Evolutionary conservation across 2,113 vertebrate species (phyloP).

Genomic region (Cricetomys ansorgei): DNA sequence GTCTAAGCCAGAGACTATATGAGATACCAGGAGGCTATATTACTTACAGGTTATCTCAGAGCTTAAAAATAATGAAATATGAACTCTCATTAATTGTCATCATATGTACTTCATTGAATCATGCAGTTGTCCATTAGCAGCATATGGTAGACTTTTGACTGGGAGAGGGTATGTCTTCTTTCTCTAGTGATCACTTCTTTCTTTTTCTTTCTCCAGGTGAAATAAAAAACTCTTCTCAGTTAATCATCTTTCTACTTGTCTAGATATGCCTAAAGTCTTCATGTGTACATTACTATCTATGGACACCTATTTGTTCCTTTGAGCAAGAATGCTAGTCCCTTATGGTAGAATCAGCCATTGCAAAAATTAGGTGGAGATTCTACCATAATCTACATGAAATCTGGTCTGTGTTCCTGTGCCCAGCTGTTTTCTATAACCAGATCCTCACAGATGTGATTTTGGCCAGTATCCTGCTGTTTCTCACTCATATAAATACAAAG

Average conservation of each 20-base stretch:
- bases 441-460: background rate
- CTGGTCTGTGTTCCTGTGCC: background rate
- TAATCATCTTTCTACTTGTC: background rate
- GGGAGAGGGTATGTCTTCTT: background rate
- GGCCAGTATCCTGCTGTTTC: background rate
- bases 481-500: background rate
- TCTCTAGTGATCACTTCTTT: background rate
- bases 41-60: background rate
- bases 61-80: background rate
- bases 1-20: background rate
- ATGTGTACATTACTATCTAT: background rate
- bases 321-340: background rate
- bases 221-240: background rate
- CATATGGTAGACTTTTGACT: background rate
- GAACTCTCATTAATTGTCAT: background rate
- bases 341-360: background rate
- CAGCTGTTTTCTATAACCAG: background rate
- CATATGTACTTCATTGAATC: background rate
- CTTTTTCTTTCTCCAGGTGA: background rate
- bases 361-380: background rate
- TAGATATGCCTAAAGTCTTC: background rate
- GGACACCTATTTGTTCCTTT: background rate
- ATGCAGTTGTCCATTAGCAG: background rate
- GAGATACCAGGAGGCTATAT: background rate
- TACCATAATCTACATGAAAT: background rate